Percentiles rank a stretch among this genome's conserved stretches.
Conservation (phyloP, 2,797 vertebrate genomes). For the Alca torda region DNA sequence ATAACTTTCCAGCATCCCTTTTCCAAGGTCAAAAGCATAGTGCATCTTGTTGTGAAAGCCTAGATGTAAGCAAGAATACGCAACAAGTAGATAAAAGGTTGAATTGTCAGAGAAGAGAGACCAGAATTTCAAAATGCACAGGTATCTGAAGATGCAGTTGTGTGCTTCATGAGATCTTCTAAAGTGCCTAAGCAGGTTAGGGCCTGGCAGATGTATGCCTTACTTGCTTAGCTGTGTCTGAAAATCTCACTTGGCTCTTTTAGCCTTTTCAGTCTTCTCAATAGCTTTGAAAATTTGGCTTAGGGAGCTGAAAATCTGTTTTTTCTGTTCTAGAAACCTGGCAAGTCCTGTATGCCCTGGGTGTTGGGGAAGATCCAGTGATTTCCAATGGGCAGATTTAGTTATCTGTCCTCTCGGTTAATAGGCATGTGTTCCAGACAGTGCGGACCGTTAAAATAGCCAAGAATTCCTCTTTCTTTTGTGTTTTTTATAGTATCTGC, state of each 20-base stretch:
- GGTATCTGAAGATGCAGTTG: background rate
- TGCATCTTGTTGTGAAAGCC: background rate
- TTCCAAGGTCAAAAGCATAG: background rate
- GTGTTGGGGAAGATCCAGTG: background rate
- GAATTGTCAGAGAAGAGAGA: background rate
- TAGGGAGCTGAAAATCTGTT: background rate
- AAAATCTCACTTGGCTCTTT: slow-evolving; percentile 5
- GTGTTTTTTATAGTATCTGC: background rate
- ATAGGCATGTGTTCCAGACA: background rate
- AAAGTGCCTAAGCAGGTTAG: background rate
- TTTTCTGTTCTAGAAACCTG: background rate
- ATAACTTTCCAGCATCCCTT: background rate
- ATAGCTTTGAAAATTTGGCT: background rate
- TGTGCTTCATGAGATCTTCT: background rate
- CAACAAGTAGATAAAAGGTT: background rate
- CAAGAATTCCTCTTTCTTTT: background rate
- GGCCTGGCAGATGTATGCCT: background rate
- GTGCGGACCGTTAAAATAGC: background rate
- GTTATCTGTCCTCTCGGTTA: background rate
- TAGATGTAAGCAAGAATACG: background rate
- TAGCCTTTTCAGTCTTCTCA: background rate
- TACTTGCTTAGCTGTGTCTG: background rate
- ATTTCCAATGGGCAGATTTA: background rate
- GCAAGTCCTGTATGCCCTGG: background rate
- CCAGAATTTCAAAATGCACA: background rate